Conservation (phyloP, 2,113 vertebrate genomes). For the Pteruthius melanotis region DNA sequence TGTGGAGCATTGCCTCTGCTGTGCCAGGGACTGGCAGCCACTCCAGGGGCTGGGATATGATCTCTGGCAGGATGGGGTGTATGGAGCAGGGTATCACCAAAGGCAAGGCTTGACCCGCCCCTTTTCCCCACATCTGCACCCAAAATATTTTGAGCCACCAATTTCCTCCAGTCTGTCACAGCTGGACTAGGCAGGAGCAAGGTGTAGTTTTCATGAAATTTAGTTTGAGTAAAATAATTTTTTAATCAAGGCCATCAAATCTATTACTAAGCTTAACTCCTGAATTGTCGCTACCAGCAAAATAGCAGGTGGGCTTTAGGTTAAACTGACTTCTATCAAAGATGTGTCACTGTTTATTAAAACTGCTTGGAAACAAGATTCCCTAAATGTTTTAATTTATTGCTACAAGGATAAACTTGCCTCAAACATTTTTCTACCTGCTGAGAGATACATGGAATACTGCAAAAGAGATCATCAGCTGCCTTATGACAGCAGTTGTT, state of each 20-base stretch:
- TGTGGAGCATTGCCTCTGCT: background rate
- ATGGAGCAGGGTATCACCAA: background rate
- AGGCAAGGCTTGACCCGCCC: background rate
- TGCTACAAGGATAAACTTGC: background rate
- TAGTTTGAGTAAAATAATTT: background rate
- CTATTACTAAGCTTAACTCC: background rate
- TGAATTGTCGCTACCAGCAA: background rate
- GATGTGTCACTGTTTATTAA: background rate
- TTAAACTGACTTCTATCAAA: background rate
- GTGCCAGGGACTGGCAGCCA: background rate
- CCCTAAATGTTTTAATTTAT: background rate
- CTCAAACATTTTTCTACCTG: background rate
- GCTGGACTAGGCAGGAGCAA: background rate
- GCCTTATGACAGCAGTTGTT: background rate
- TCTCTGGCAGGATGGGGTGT: accelerated
- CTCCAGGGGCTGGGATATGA: background rate
- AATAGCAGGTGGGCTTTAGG: background rate
- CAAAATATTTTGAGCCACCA: accelerated
- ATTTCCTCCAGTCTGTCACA: background rate
- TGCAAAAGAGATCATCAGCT: background rate
- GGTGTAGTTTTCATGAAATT: background rate
- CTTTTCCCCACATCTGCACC: background rate
- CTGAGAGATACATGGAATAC: background rate
- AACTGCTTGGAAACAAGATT: background rate
- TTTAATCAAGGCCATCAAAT: background rate